Base-by-base conservation (phyloP, 2,888 invertebrate species). In the Caenorhabditis becei region DNA sequence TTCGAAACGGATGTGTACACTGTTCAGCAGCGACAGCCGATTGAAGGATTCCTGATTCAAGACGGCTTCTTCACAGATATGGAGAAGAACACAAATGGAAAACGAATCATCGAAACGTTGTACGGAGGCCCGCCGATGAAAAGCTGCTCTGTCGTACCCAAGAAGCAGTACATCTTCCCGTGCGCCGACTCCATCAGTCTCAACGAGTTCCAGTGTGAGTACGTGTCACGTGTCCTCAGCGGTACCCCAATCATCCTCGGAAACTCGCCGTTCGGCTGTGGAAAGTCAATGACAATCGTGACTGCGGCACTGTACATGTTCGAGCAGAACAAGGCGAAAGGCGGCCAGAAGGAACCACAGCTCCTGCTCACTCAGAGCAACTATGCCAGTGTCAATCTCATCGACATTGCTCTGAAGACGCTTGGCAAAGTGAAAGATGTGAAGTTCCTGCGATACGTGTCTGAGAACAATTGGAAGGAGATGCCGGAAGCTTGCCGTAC, bases 211-310 rank as follows among this genome's bases (percentile, higher is more conserved):
- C 66, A 67, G n/a, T 28, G 44, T 14, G 44, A 56, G 28, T 67
- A 67, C 7, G 66, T 65, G 7, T 10, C 35, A 4, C 49, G 49
- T 4, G 20, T 53, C 4, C 53, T 53, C 53, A 26, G 2, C 24
- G 41, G 20, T 18, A 4, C 16, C 16, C 67, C 67, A 16, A 44
- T 67, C 11, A 23, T 67, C 11, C 3, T 58, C 5, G 58, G 32
- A 11, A 69, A 44, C 28, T 67, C 56, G 0, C 66, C 66, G n/a
- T 67, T 56, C 16, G 66, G 66, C 4, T 56, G 66, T 49, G 69
- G 69, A 47, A 69, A 69, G 28, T 69, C 69, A 5, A 69, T 69
- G 58, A 69, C 69, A 1, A 58, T 69, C 14, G 69, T 69, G 28
- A 58, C 58, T 0, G 58, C 69, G 1, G 32, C 35, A 1, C n/a